Evolutionary conservation across 1,140 invertebrate genomes (phyloP).

Genomic region (Rhagoletis zephyria): DNA sequence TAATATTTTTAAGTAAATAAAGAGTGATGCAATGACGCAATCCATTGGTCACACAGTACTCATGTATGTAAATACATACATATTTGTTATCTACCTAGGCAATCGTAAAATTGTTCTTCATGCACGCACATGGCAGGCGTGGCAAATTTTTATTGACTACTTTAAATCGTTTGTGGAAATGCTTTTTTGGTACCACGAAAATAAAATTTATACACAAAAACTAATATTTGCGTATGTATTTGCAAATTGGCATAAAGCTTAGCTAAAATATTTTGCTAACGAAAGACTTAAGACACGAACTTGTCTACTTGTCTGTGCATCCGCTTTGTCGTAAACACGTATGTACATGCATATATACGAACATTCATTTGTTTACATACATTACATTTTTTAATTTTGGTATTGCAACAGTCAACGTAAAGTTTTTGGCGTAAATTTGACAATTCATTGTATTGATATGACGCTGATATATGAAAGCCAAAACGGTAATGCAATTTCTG

Average conservation of each 20-base stretch:
- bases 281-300: slow-evolving; percentile 39
- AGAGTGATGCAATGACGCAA: not conserved
- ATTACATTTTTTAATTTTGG: not conserved
- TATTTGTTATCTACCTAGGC: not conserved
- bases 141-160: slow-evolving; percentile 46
- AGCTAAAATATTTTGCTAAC: slow-evolving; percentile 10
- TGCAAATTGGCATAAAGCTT: slow-evolving; percentile 33
- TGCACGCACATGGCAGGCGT: not conserved
- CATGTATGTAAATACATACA: not conserved
- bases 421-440: slow-evolving; percentile 28
- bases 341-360: not conserved
- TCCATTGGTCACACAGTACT: not conserved
- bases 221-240: slow-evolving; percentile 47
- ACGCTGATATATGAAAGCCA: not conserved
- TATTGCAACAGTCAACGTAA: not conserved
- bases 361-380: not conserved
- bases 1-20: not conserved
- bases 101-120: not conserved
- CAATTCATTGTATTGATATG: slow-evolving; percentile 41
- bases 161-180: slow-evolving; percentile 17
- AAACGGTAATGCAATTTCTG: not conserved
- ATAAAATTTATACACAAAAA: slow-evolving; percentile 28
- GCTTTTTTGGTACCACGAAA: not conserved
- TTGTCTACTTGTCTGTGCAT: not conserved
- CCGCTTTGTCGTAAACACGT: not conserved